Percentiles rank a stretch among this genome's conserved stretches.
phyloP scores from a whole-genome alignment of 2,888 invertebrate species.

The Cinara cedri region DNA sequence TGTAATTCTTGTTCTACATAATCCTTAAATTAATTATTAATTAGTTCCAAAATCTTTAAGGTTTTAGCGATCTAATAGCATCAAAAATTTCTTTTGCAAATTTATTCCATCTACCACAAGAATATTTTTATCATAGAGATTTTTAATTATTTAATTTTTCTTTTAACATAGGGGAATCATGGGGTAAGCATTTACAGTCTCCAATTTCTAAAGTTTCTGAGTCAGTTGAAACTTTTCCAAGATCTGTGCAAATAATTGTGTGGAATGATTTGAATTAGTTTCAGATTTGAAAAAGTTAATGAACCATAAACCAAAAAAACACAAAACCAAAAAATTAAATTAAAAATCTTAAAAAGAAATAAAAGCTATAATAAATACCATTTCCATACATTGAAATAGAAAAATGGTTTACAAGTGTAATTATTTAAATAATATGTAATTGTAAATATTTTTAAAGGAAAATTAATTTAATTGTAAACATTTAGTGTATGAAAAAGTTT shows the following conservation, averaged over 20 bases:
- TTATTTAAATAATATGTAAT: too few species aligned
- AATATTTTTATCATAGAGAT: slow-evolving; percentile 77
- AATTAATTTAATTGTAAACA: too few species aligned
- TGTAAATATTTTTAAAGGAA: too few species aligned
- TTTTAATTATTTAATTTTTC: slow-evolving; percentile 70
- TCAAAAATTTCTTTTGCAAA: slow-evolving; percentile 68
- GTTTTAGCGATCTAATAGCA: slow-evolving; percentile 71
- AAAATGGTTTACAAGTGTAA: too few species aligned
- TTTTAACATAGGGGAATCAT: slow-evolving; percentile 72
- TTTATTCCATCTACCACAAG: slow-evolving; percentile 69
- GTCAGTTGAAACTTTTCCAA: slow-evolving; percentile 70
- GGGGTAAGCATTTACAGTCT: slow-evolving; percentile 76
- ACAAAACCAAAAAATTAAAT: too few species aligned
- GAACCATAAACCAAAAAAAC: slow-evolving; percentile 65
- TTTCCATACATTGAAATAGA: too few species aligned
- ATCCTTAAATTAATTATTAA: slow-evolving; percentile 81
- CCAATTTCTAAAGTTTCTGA: slow-evolving; percentile 81
- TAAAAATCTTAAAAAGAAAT: too few species aligned
- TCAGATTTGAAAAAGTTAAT: too few species aligned
- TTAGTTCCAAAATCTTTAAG: slow-evolving; percentile 76
- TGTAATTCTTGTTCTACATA: slow-evolving; percentile 79
- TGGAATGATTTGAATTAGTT: slow-evolving; percentile 64
- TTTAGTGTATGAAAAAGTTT: too few species aligned
- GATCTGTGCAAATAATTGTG: slow-evolving; percentile 59
- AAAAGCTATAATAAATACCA: too few species aligned